Conservation (phyloP, 1,140 invertebrate species). For the Diachasma alloeum region DNA sequence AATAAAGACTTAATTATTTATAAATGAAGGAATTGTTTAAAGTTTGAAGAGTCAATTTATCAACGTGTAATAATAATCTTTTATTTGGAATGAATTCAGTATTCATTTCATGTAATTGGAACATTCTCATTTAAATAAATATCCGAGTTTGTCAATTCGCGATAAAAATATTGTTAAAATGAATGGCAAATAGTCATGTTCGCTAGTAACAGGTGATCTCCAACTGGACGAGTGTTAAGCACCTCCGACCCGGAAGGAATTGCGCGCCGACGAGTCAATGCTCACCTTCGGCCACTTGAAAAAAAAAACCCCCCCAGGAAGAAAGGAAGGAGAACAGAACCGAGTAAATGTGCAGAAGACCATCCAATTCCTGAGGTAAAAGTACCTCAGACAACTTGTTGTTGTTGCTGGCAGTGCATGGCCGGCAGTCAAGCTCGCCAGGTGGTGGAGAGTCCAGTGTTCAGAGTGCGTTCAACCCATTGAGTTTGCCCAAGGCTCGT, state of each 20-base stretch:
- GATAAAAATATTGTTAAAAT: too few species aligned
- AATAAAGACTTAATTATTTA: too few species aligned
- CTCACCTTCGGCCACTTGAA: background rate
- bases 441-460: background rate
- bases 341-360: background rate
- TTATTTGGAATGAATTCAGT: too few species aligned
- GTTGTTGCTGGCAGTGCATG: conserved; percentile 7
- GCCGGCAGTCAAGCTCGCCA: background rate
- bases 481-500: background rate
- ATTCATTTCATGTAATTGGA: too few species aligned
- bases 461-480: conserved; percentile 8
- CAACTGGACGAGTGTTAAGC: background rate
- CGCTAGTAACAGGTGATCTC: background rate
- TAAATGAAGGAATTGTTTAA: too few species aligned
- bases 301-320: background rate
- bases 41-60: too few species aligned
- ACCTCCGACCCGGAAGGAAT: background rate
- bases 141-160: too few species aligned
- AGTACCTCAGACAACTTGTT: background rate
- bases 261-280: background rate
- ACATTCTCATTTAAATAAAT: too few species aligned
- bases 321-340: background rate
- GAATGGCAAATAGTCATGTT: too few species aligned
- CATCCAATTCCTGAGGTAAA: background rate
- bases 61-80: too few species aligned